Conservation (phyloP, 2,113 vertebrate genomes). For the Marmota monax region DNA sequence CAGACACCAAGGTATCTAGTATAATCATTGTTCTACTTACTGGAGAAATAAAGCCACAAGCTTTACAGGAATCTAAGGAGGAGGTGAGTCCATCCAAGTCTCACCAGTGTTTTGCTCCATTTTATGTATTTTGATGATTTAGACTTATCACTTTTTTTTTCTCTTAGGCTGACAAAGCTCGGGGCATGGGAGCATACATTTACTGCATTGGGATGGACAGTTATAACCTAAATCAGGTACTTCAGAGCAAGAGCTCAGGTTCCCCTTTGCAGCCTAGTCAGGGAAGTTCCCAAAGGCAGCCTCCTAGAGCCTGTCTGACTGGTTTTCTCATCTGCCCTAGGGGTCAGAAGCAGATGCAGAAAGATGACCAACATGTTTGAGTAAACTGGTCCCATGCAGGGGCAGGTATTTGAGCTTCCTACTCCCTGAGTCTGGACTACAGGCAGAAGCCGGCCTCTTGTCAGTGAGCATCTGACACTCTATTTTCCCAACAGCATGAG, state of each 20-base stretch:
- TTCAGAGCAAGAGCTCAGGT: not conserved
- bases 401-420: not conserved
- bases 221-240: conserved; percentile 92
- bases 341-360: not conserved
- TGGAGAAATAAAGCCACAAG: conserved; percentile 88
- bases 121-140: not conserved
- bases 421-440: not conserved
- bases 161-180: conserved; percentile 89
- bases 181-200: conserved; percentile 91
- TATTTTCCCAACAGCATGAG: not conserved
- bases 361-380: not conserved
- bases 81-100: conserved; percentile 87
- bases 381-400: not conserved
- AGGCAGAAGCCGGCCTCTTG: not conserved
- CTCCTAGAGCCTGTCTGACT: not conserved
- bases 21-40: conserved; percentile 94
- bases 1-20: conserved; percentile 85
- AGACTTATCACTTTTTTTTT: not conserved
- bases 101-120: not conserved
- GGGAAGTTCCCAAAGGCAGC: not conserved
- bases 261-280: not conserved
- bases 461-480: not conserved
- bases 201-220: conserved; percentile 93
- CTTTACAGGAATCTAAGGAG: conserved; percentile 89
- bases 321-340: not conserved